Evolutionary conservation across 1,140 invertebrate genomes (phyloP).

Genomic region (Euura lappo): DNA sequence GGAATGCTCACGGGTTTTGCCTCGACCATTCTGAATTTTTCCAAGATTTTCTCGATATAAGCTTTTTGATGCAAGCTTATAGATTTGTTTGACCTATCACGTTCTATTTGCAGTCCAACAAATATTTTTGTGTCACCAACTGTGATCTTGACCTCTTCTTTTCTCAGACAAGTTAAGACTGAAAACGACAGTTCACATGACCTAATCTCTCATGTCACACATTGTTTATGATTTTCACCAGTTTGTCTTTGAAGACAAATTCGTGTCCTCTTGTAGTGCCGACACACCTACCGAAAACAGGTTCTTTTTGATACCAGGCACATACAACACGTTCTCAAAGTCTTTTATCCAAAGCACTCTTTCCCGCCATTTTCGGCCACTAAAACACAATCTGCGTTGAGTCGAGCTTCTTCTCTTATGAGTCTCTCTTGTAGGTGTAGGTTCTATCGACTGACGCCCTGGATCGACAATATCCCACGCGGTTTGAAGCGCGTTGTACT

Average conservation of each 20-base stretch:
- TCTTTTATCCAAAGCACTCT: not conserved
- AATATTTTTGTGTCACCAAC: slow-evolving; percentile 19
- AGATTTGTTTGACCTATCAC: slow-evolving; percentile 16
- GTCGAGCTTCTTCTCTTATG: slow-evolving; percentile 10
- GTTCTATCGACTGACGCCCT: not conserved
- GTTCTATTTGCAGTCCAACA: slow-evolving; percentile 17
- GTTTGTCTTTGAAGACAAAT: slow-evolving; percentile 19
- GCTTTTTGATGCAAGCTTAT: slow-evolving; percentile 19
- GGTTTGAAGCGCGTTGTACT: slow-evolving; percentile 4
- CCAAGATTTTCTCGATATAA: slow-evolving; percentile 20
- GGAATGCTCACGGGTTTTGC: slow-evolving; percentile 21
- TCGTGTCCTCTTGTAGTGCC: slow-evolving; percentile 20
- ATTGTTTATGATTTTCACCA: slow-evolving; percentile 14
- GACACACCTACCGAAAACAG: slow-evolving; percentile 25
- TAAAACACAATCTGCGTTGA: not conserved
- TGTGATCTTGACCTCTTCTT: slow-evolving; percentile 24
- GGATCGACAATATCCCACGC: not conserved
- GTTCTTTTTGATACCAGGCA: slow-evolving; percentile 14
- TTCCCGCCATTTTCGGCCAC: not conserved
- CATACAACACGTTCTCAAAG: slow-evolving; percentile 18
- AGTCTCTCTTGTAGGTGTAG: slow-evolving; percentile 17
- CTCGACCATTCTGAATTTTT: slow-evolving; percentile 20
- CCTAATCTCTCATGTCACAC: slow-evolving; percentile 22
- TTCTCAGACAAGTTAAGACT: slow-evolving; percentile 16
- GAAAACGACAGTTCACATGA: slow-evolving; percentile 15